These are phyloP conservation scores for Lasioglossum leucozonium DNA, from an alignment of 2,888 invertebrate genomes.

Conservation along the genomic window DNA sequence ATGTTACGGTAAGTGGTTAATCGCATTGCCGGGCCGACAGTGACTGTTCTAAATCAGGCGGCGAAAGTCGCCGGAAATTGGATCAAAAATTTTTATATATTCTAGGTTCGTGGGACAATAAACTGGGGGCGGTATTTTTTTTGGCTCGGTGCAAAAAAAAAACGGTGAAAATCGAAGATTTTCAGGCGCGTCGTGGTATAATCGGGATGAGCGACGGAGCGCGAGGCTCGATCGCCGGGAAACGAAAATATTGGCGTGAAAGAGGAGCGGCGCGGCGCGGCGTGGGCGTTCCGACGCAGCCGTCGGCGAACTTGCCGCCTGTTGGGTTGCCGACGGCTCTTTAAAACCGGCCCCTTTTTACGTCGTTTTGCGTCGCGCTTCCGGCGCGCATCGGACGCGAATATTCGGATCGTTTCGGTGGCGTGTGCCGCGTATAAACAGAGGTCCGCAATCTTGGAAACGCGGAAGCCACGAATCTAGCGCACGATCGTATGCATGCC, in stretches of 20 bases:
- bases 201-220: not conserved
- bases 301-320: not conserved
- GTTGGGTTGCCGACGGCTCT: not conserved
- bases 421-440: slow-evolving; percentile 28
- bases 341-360: not conserved
- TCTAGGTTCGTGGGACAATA: not conserved
- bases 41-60: not conserved
- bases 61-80: not conserved
- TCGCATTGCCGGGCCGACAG: too few species aligned
- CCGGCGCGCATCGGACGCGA: slow-evolving; percentile 1
- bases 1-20: too few species aligned
- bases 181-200: not conserved
- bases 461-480: slow-evolving; percentile 63
- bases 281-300: not conserved
- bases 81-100: not conserved
- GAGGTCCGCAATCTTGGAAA: slow-evolving; percentile 55
- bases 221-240: not conserved
- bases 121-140: not conserved
- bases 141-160: too few species aligned
- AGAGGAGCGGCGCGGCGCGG: not conserved
- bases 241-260: not conserved
- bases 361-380: not conserved
- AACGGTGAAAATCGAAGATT: not conserved
- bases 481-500: slow-evolving; percentile 43
- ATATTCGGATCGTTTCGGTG: slow-evolving; percentile 19